These are phyloP conservation scores for Microdon myrmicae DNA, from an alignment of 2,888 invertebrate species.

Conservation along the genomic window DNA sequence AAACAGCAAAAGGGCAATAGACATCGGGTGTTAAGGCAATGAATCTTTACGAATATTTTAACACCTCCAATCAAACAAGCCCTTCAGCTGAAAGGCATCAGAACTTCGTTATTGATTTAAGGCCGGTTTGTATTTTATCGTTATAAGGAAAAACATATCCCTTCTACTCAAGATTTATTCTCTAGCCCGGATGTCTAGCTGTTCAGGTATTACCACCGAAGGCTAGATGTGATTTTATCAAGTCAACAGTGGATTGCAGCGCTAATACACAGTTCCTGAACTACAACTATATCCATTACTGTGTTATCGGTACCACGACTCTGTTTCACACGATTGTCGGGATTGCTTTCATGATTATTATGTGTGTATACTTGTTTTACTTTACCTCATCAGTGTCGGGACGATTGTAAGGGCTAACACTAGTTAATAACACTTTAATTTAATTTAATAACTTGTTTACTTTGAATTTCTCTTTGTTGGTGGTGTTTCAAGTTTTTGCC, in stretches of 20 bases:
- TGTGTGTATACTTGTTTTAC: constrained; percentile 67
- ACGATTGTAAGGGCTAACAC: no score
- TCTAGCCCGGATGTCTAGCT: constrained; percentile 60
- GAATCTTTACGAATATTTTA: constrained; percentile 29
- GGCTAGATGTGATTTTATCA: constrained; percentile 64
- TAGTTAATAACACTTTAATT: no score
- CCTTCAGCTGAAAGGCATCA: constrained; percentile 27
- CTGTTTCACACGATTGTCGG: constrained; percentile 35
- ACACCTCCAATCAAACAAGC: constrained; percentile 23
- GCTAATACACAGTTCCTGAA: constrained; percentile 59
- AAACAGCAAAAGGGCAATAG: no score
- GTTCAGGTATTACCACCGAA: constrained; percentile 59
- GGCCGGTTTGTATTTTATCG: constrained; percentile 6
- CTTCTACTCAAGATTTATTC: no score
- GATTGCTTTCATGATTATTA: constrained; percentile 38
- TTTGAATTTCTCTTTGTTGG: no score
- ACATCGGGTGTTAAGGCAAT: no score
- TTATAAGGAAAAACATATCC: neutral
- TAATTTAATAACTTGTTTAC: no score
- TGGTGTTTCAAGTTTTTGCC: no score
- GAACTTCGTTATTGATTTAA: constrained; percentile 31
- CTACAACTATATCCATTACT: constrained; percentile 65
- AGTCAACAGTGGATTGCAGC: constrained; percentile 59
- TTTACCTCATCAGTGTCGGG: no score
- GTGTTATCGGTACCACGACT: constrained; percentile 57